Evolutionary conservation across 2,797 vertebrate genomes (phyloP).

Genomic region (Tragelaphus oryx): DNA sequence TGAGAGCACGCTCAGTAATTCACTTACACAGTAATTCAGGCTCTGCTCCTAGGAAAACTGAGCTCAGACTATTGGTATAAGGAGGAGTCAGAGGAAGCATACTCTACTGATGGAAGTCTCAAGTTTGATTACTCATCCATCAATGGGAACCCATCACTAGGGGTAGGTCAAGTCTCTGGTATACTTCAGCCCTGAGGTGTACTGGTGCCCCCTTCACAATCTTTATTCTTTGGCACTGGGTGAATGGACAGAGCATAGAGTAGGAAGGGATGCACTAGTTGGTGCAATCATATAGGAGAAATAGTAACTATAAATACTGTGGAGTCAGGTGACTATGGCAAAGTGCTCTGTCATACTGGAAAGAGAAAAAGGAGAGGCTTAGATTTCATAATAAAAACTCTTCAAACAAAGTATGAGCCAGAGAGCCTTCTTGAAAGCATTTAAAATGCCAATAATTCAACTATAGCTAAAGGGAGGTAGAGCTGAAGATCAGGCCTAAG

Average conservation of each 20-base stretch:
- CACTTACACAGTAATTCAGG: not conserved
- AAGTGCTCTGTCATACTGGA: not conserved
- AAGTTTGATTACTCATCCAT: too few relatives aligned
- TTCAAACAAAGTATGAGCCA: not conserved
- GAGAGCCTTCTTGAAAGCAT: not conserved
- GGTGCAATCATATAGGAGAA: not conserved
- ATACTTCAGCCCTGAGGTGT: not conserved
- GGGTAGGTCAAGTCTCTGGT: not conserved
- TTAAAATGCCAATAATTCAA: not conserved
- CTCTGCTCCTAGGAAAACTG: not conserved
- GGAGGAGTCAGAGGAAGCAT: not conserved
- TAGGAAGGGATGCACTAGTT: fast-evolving
- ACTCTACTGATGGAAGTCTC: not conserved
- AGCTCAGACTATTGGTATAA: not conserved
- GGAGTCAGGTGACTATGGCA: not conserved
- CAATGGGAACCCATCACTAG: not conserved
- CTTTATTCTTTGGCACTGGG: fast-evolving
- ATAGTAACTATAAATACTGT: not conserved
- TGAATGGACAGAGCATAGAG: not conserved
- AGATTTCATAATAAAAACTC: not conserved
- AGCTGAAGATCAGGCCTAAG: not conserved
- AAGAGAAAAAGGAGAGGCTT: not conserved
- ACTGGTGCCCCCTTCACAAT: not conserved
- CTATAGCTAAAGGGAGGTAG: not conserved
- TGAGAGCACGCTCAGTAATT: not conserved